Conservation (phyloP, 2,888 invertebrate genomes). For the Balanococcus diminutus region DNA sequence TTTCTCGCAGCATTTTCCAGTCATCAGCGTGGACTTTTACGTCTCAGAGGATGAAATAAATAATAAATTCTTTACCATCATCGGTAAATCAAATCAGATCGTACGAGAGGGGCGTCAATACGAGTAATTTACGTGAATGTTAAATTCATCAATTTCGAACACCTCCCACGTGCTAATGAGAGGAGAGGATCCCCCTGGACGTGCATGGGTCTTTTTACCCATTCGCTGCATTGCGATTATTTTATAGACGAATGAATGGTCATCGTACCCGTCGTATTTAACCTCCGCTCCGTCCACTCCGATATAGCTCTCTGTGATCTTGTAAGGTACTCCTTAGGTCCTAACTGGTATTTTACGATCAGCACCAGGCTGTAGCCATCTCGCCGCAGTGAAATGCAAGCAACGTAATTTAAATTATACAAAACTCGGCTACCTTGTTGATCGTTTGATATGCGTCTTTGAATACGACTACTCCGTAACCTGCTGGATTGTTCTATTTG, state of each 20-base stretch:
- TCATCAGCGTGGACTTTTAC: neutral
- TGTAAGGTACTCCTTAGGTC: too few relatives aligned
- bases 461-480: neutral
- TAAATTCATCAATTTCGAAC: neutral
- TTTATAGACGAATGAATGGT: neutral
- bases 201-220: neutral
- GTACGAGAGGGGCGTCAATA: neutral
- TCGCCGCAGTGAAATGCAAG: neutral
- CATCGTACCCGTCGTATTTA: conserved; percentile 2
- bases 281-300: conserved; percentile 19
- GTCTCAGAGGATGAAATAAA: neutral
- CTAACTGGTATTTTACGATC: conserved; percentile 33
- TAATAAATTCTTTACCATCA: neutral
- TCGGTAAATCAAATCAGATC: neutral
- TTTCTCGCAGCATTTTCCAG: neutral
- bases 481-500: too few relatives aligned
- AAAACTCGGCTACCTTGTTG: conserved; percentile 41
- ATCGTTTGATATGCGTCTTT: conserved; percentile 26
- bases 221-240: neutral
- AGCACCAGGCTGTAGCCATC: too few relatives aligned
- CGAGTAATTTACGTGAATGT: neutral
- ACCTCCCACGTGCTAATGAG: neutral
- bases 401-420: conserved; percentile 41
- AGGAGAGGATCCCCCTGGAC: neutral
- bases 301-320: too few relatives aligned